These are phyloP conservation scores for Cheilosia variabilis DNA, from an alignment of 2,888 invertebrate genomes.

Conservation along the genomic window DNA sequence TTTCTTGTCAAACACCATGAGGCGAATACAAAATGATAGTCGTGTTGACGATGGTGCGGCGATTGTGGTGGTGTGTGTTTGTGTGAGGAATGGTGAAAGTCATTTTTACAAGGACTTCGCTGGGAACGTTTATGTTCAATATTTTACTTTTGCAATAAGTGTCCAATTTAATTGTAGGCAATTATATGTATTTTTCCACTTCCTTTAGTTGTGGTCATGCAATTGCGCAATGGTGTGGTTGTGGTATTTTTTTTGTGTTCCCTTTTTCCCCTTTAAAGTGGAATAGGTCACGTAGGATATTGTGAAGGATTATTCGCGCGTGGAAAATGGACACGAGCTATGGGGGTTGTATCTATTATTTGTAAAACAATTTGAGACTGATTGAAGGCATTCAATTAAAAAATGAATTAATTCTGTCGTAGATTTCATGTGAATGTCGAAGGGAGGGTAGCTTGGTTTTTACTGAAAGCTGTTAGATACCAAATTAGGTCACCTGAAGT, in stretches of 20 bases:
- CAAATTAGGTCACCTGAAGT: too few species aligned
- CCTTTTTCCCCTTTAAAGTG: constrained; percentile 11
- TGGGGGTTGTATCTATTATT: background rate
- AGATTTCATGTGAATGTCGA: too few species aligned
- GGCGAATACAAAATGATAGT: constrained; percentile 47
- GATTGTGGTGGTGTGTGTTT: background rate
- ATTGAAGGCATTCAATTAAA: background rate
- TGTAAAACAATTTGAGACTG: background rate
- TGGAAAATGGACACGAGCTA: constrained; percentile 4
- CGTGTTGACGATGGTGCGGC: constrained; percentile 10
- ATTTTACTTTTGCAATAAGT: constrained; percentile 74
- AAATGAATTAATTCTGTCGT: too few species aligned
- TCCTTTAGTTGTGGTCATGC: constrained; percentile 27
- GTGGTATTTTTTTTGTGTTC: background rate
- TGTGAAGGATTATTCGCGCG: constrained; percentile 30
- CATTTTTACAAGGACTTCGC: constrained; percentile 42
- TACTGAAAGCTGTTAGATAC: too few species aligned
- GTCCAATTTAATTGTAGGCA: constrained; percentile 73
- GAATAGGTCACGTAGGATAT: constrained; percentile 41
- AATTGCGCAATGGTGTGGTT: constrained; percentile 44
- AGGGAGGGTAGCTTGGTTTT: too few species aligned
- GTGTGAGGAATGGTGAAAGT: constrained; percentile 3
- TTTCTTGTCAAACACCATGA: constrained; percentile 71
- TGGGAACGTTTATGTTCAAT: constrained; percentile 61
- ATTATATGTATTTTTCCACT: constrained; percentile 53